Percentiles rank a stretch among this genome's conserved stretches.
Evolutionary conservation across 2,797 vertebrate genomes (phyloP).

Genomic region (Pangasius macronema): DNA sequence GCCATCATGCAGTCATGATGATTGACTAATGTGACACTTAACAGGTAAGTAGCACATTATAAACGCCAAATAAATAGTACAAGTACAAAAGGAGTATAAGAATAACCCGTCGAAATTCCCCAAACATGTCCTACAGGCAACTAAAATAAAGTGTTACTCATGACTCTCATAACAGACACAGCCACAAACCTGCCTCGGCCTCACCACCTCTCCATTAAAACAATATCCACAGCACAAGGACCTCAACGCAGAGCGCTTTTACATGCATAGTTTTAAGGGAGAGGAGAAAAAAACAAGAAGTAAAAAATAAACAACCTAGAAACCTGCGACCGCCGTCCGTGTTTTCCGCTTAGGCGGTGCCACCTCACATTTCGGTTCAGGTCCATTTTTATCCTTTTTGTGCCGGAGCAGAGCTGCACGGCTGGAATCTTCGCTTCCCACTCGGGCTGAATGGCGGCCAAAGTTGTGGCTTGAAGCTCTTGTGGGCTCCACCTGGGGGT

Average conservation of each 20-base stretch:
- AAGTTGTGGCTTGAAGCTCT: constrained; percentile 82
- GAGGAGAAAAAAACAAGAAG: constrained; percentile 68
- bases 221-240: constrained; percentile 38
- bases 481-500: constrained; percentile 86
- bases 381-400: constrained; percentile 69
- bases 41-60: not conserved
- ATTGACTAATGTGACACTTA: not conserved
- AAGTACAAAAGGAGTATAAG: not conserved
- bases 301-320: constrained; percentile 65
- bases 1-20: not conserved
- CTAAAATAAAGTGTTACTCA: constrained; percentile 48
- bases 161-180: constrained; percentile 39
- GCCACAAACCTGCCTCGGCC: constrained; percentile 80
- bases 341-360: constrained; percentile 90
- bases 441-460: constrained; percentile 87
- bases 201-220: constrained; percentile 50
- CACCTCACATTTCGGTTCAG: constrained; percentile 77
- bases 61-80: not conserved
- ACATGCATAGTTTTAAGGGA: constrained; percentile 55
- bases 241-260: constrained; percentile 44
- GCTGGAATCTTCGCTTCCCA: constrained; percentile 75
- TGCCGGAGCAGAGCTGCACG: constrained; percentile 86
- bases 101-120: not conserved
- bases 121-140: constrained; percentile 14
- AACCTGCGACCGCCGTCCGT: constrained; percentile 88